These are phyloP conservation scores for Antitype chi DNA, from an alignment of 2,888 invertebrate species.

Conservation along the genomic window DNA sequence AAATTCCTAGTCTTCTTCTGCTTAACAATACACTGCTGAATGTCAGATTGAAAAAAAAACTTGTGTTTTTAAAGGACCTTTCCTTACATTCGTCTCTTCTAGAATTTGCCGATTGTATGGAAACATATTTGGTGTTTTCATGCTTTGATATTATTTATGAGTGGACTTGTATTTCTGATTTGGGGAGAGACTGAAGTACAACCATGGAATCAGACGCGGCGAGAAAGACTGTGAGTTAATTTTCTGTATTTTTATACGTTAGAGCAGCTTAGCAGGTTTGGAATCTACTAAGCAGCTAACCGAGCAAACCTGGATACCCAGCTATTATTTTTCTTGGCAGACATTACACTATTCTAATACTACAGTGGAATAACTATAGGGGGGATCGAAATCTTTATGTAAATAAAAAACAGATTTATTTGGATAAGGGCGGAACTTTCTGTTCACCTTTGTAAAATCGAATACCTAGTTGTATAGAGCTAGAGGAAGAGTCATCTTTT, in stretches of 20 bases:
- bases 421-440: neutral
- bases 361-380: neutral
- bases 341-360: neutral
- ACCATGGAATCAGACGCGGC: conserved; percentile 79
- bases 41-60: neutral
- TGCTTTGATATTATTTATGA: conserved; percentile 78
- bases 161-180: conserved; percentile 82
- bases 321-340: neutral
- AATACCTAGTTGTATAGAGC: too few relatives aligned
- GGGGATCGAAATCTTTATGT: neutral
- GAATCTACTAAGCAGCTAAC: neutral
- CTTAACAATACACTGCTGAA: neutral
- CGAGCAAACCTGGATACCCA: neutral
- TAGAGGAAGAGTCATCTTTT: too few relatives aligned
- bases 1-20: neutral
- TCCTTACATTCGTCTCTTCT: conserved; percentile 44
- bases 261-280: neutral
- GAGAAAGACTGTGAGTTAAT: conserved; percentile 43
- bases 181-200: conserved; percentile 85
- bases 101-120: conserved; percentile 82
- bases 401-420: neutral
- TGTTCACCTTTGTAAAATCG: neutral
- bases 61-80: neutral
- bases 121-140: conserved; percentile 88
- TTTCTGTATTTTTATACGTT: neutral